A percentile compares a stretch with the other conserved stretches of the same genome.
phyloP scores from a whole-genome alignment of 1,140 invertebrate genomes.

The Phenacoccus solenopsis region DNA sequence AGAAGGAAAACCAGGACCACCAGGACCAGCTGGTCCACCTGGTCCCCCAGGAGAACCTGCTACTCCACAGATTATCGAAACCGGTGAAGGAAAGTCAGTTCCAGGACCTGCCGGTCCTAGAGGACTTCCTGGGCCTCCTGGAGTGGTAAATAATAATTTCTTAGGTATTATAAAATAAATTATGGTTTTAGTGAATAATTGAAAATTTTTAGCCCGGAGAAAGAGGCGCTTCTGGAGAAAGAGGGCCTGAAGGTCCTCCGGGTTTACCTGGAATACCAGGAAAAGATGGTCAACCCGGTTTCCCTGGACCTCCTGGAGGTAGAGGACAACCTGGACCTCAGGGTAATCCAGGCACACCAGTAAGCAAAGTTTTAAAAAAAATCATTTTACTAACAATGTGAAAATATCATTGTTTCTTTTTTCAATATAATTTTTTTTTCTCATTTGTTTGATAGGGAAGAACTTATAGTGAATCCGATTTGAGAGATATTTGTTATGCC shows the following conservation, averaged over 20 bases:
- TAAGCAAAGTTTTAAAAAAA: slow-evolving; percentile 25
- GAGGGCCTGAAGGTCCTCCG: slow-evolving; percentile 36
- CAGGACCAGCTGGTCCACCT: slow-evolving; percentile 36
- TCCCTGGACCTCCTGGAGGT: slow-evolving; percentile 40
- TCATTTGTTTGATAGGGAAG: slow-evolving; percentile 35
- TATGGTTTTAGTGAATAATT: too few relatives aligned
- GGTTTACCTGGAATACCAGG: slow-evolving; percentile 32
- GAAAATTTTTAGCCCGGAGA: slow-evolving; percentile 37
- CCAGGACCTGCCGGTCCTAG: slow-evolving; percentile 29
- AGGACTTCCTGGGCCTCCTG: slow-evolving; percentile 35
- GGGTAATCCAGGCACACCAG: slow-evolving; percentile 35
- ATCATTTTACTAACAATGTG: neutral
- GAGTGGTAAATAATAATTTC: slow-evolving; percentile 34
- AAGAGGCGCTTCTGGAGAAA: slow-evolving; percentile 38
- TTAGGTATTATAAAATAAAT: too few relatives aligned
- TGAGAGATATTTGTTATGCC: slow-evolving; percentile 40
- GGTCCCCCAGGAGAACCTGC: slow-evolving; percentile 31
- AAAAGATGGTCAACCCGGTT: slow-evolving; percentile 14
- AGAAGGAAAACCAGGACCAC: slow-evolving; percentile 30
- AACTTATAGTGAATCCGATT: slow-evolving; percentile 38
- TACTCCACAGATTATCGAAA: neutral
- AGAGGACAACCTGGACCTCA: slow-evolving; percentile 39
- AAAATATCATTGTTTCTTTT: neutral
- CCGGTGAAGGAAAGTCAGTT: slow-evolving; percentile 12
- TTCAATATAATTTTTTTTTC: neutral